phyloP scores from a whole-genome alignment of 2,113 vertebrate genomes.

The Onychorhynchus coronatus region DNA sequence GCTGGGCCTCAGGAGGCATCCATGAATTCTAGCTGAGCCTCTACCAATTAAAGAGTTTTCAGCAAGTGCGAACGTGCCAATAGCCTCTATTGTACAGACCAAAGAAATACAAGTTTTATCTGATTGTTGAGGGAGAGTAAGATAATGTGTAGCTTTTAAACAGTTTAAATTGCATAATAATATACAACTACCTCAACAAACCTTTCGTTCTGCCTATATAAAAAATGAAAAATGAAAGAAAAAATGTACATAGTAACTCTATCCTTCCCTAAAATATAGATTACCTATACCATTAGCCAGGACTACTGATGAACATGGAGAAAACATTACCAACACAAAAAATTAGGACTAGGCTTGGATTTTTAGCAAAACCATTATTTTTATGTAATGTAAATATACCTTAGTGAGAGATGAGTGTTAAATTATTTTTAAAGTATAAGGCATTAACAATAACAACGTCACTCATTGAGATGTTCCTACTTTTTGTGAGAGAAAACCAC shows the following conservation, averaged over 20 bases:
- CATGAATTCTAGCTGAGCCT: background rate
- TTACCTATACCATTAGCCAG: background rate
- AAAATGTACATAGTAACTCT: background rate
- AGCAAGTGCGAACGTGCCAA: background rate
- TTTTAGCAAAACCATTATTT: background rate
- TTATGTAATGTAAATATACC: background rate
- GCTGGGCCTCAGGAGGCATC: background rate
- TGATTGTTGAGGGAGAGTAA: background rate
- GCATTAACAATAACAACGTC: background rate
- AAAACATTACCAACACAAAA: background rate
- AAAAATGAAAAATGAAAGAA: background rate
- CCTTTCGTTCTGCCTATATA: background rate
- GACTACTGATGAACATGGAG: fast-evolving
- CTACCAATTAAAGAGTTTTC: background rate
- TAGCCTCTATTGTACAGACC: background rate
- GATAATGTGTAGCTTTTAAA: background rate
- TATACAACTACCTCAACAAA: background rate
- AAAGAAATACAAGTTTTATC: background rate
- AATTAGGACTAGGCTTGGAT: background rate
- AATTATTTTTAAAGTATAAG: background rate
- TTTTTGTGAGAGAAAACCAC: background rate
- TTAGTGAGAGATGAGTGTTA: background rate
- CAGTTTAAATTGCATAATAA: background rate
- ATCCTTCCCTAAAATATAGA: background rate
- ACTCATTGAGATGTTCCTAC: background rate